Conservation (phyloP, 1,140 invertebrate genomes). For the Drosophila ohnishii region DNA sequence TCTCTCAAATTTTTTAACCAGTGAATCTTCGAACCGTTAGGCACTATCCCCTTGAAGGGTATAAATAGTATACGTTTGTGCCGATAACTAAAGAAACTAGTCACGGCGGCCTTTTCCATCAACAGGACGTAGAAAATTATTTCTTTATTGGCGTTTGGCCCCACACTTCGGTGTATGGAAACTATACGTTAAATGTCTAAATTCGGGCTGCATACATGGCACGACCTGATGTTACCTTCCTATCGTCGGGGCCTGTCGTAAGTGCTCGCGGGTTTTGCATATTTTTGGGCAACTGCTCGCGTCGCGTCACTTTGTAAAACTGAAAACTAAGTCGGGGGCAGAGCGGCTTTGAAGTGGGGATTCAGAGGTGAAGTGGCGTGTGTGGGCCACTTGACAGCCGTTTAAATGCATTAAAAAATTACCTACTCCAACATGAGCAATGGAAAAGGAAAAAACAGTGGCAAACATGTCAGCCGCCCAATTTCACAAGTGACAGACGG, state of each 20-base stretch:
- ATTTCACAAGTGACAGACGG: constrained; percentile 69
- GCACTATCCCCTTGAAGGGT: background rate
- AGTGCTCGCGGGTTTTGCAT: constrained; percentile 54
- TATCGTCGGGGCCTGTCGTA: constrained; percentile 27
- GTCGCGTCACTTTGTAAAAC: constrained; percentile 35
- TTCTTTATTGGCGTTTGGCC: constrained; percentile 35
- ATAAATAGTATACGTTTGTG: background rate
- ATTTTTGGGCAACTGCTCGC: constrained; percentile 44
- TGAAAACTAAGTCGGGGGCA: constrained; percentile 27
- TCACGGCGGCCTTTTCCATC: background rate
- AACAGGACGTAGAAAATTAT: constrained; percentile 3
- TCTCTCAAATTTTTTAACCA: no score
- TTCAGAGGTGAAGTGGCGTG: constrained; percentile 33
- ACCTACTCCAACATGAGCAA: constrained; percentile 45
- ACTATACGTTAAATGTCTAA: constrained; percentile 57
- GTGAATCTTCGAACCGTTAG: background rate
- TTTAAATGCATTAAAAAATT: constrained; percentile 79
- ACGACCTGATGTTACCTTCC: constrained; percentile 22
- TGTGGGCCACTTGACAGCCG: constrained; percentile 73
- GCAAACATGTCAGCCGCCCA: constrained; percentile 56
- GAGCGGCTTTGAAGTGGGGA: constrained; percentile 2
- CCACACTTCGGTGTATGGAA: constrained; percentile 41
- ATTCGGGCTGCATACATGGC: constrained; percentile 44
- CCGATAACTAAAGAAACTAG: background rate
- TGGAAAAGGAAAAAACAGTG: constrained; percentile 25